A percentile compares a stretch with the other conserved stretches of the same genome.
Evolutionary conservation across 1,140 invertebrate species (phyloP).

Genomic region (Neodiprion virginianus): DNA sequence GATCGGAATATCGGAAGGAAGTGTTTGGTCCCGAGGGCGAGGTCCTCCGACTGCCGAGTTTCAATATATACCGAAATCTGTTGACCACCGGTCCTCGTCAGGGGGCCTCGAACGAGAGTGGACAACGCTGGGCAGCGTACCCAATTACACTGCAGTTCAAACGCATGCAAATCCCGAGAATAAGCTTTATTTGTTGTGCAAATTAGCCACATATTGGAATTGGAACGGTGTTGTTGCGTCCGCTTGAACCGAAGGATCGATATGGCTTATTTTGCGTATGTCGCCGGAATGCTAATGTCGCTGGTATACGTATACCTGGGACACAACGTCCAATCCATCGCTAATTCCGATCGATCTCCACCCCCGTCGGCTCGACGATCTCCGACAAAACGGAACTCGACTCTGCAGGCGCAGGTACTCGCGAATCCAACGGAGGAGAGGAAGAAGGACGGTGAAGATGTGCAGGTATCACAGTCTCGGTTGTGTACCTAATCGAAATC

Average conservation of each 20-base stretch:
- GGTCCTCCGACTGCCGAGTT: not conserved
- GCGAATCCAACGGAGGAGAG: not conserved
- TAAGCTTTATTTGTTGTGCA: conserved; percentile 65
- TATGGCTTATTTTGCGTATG: not conserved
- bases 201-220: conserved; percentile 61
- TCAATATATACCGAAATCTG: not conserved
- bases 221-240: conserved; percentile 50
- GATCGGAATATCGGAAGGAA: not conserved
- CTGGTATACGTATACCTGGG: not conserved
- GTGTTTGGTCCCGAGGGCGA: conserved; percentile 6
- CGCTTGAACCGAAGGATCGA: not conserved
- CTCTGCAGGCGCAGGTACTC: not conserved
- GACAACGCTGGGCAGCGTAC: conserved; percentile 44
- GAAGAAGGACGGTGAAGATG: not conserved
- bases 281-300: not conserved
- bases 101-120: conserved; percentile 12
- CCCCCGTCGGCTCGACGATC: not conserved
- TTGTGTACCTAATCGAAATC: not conserved
- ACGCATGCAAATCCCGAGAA: conserved; percentile 63
- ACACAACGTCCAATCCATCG: not conserved
- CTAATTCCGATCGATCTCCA: not conserved
- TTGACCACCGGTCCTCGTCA: not conserved
- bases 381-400: not conserved
- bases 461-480: not conserved
- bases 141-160: conserved; percentile 64